Percentiles rank a stretch among this genome's conserved stretches.
Evolutionary conservation across 2,888 invertebrate genomes (phyloP).

Genomic region (Encarsia formosa): DNA sequence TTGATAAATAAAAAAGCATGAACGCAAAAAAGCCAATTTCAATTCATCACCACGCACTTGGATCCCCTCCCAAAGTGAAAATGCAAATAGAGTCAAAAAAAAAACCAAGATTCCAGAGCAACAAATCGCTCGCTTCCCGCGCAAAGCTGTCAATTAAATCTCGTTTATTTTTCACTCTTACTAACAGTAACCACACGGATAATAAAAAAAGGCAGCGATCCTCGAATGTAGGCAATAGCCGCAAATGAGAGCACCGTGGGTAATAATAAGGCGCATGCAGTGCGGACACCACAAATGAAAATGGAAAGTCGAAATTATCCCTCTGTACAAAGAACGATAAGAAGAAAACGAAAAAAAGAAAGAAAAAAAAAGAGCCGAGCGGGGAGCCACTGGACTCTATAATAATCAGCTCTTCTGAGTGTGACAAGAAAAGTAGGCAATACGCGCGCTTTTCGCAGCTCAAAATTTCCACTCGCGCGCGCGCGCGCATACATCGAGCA

Average conservation of each 20-base stretch:
- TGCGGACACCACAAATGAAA: conserved; percentile 20
- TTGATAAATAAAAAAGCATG: too few relatives aligned
- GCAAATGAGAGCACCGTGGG: conserved; percentile 14
- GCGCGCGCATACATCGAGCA: conserved; percentile 37
- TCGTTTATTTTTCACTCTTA: conserved; percentile 9
- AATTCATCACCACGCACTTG: too few relatives aligned
- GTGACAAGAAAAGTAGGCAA: conserved; percentile 31
- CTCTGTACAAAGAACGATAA: background rate
- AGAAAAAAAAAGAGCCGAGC: too few relatives aligned
- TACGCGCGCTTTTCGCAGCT: background rate
- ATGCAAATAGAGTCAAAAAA: background rate
- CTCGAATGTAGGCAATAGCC: conserved; percentile 12
- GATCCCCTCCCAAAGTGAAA: too few relatives aligned
- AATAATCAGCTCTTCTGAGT: conserved; percentile 26
- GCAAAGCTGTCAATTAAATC: background rate
- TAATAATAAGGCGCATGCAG: background rate
- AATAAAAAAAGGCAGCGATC: background rate
- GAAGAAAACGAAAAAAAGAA: conserved; percentile 14
- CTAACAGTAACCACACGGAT: background rate
- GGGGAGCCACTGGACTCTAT: too few relatives aligned
- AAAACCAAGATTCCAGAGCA: too few relatives aligned
- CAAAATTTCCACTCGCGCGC: conserved; percentile 17
- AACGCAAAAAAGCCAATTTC: too few relatives aligned
- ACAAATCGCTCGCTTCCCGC: background rate
- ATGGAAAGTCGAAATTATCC: conserved; percentile 28